Evolutionary conservation across 2,888 invertebrate species (phyloP).

Genomic region (Cepaea hortensis): DNA sequence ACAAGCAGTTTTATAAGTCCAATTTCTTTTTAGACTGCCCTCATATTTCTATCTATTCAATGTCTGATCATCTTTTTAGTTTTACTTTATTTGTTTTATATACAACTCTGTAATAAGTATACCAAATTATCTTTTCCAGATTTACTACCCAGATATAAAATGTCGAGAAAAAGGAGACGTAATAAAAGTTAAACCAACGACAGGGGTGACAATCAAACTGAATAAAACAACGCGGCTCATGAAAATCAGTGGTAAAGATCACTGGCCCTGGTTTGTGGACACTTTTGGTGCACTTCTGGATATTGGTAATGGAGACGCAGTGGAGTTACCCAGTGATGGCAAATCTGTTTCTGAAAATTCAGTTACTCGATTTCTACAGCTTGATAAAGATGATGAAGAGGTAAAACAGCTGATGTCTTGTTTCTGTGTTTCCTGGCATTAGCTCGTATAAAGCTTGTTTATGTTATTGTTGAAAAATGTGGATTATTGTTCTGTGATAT

Average conservation of each 20-base stretch:
- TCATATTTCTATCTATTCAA: too few relatives aligned
- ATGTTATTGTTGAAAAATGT: not conserved
- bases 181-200: conserved; percentile 65
- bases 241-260: conserved; percentile 68
- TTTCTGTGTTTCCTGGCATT: not conserved
- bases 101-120: not conserved
- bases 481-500: not conserved
- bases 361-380: conserved; percentile 68
- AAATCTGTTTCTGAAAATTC: conserved; percentile 62
- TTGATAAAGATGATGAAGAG: conserved; percentile 71
- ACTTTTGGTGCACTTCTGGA: conserved; percentile 70
- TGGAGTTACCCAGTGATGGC: conserved; percentile 60
- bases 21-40: too few relatives aligned
- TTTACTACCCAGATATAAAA: conserved; percentile 65
- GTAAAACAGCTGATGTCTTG: conserved; percentile 53
- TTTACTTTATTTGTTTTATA: not conserved
- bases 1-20: too few relatives aligned
- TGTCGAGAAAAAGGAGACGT: conserved; percentile 66
- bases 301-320: conserved; percentile 65
- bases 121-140: conserved; percentile 3
- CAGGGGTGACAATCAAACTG: conserved; percentile 66
- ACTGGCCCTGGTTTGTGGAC: conserved; percentile 71
- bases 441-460: not conserved
- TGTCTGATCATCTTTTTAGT: too few relatives aligned
- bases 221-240: conserved; percentile 67